phyloP scores from a whole-genome alignment of 2,113 vertebrate species.

The Nanger granti region DNA sequence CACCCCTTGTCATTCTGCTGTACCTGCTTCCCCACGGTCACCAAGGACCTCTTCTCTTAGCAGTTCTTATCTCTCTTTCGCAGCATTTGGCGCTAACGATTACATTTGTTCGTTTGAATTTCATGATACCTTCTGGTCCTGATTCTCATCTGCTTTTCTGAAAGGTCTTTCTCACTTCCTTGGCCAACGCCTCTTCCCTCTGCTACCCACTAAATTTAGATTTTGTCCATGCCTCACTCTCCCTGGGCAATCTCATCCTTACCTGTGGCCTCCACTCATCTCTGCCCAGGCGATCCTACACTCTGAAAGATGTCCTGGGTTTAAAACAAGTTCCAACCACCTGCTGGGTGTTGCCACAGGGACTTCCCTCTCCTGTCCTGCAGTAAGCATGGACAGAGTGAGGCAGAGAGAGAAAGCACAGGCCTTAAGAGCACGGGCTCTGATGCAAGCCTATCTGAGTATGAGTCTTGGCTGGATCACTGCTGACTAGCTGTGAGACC shows the following conservation, averaged over 20 bases:
- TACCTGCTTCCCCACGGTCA: neutral
- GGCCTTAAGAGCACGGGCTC: neutral
- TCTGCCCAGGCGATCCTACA: neutral
- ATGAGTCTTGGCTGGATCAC: neutral
- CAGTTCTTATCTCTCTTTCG: neutral
- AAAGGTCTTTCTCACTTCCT: neutral
- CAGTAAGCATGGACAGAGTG: neutral
- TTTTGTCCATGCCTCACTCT: neutral
- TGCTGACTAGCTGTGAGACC: neutral
- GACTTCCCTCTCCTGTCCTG: neutral
- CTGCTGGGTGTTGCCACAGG: neutral
- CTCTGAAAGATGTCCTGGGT: neutral
- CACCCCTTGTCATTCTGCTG: rapidly evolving
- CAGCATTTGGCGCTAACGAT: neutral
- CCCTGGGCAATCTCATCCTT: neutral
- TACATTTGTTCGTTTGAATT: neutral
- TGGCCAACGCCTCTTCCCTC: neutral
- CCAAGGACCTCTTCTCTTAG: neutral
- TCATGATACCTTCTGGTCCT: too few relatives aligned
- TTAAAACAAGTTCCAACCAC: neutral
- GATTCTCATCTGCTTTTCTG: neutral
- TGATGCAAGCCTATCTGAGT: neutral
- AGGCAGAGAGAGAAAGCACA: neutral
- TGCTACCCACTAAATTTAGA: neutral
- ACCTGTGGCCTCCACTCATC: neutral